Base-by-base conservation (phyloP, 1,140 invertebrate genomes). In the Pectinophora gossypiella region DNA sequence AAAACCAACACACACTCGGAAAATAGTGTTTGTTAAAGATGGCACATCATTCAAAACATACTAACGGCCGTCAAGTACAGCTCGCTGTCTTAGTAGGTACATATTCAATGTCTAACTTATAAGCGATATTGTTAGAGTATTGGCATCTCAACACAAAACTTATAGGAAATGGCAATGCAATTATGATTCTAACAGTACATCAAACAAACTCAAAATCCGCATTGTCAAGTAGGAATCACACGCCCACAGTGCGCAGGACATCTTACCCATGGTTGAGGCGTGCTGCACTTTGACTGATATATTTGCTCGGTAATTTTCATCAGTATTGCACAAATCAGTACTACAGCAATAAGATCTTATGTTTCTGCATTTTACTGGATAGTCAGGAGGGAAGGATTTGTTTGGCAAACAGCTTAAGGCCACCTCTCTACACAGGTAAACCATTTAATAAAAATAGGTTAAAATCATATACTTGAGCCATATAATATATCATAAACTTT, bases 61-160 rank as follows among this genome's bases (percentile, higher is more conserved):
- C 74, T 76, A 73, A 68, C 10, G 9, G 38, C 20, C 27, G 23
- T 32, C 21, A n/a, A 40, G 38, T 15, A 15, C 38, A 36, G 38
- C 64, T 59, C 60, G 64, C 55, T 62, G 50, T 51, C 72, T 84
- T 72, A 75, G 69, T 83, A 78, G 76, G 76, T 81, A 81, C 72
- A 74, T 83, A 75, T 76, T 79, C 78, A 82, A 74, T 76, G 67
- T 73, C 68, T 76, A 81, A 71, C 66, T 76, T 68, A 69, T 57
- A 85, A 85, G 82, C 82, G 56, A 61, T 64, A 54, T 72, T 82
- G 82, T 85, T 85, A 83, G 76, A 73, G 64, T 73, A 78, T 83
- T 80, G 78, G 80, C 83, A 83, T 81, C 61, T 86, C 78, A 83
- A 84, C 79, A 86, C 80, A 82, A 84, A 83, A 84, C 80, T 79